Evolutionary conservation across 2,888 invertebrate genomes (phyloP).

Genomic region (Diadegma fenestrale): DNA sequence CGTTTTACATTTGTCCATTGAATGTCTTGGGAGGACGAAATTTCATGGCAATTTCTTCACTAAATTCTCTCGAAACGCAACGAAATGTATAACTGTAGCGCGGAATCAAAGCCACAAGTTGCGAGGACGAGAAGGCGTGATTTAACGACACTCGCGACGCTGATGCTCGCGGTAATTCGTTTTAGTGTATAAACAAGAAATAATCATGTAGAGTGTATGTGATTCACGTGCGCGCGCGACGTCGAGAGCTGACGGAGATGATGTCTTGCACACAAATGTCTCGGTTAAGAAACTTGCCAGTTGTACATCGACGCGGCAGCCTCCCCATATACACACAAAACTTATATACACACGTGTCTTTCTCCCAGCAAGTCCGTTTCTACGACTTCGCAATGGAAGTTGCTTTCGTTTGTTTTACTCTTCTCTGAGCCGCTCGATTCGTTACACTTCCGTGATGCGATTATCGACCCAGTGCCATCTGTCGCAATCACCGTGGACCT

Average conservation of each 20-base stretch:
- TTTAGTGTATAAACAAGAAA: slow-evolving; percentile 11
- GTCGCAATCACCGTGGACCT: slow-evolving; percentile 44
- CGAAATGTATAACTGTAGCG: slow-evolving; percentile 28
- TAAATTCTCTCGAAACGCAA: slow-evolving; percentile 2
- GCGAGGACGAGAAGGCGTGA: slow-evolving; percentile 9
- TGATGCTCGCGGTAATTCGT: not conserved
- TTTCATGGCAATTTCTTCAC: not conserved
- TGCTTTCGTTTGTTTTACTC: slow-evolving; percentile 54
- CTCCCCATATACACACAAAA: not conserved
- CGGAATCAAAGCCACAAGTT: slow-evolving; percentile 19
- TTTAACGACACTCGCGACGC: slow-evolving; percentile 35
- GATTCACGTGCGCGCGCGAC: slow-evolving; percentile 45
- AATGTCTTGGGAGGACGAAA: not conserved
- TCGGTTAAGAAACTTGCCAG: slow-evolving; percentile 24
- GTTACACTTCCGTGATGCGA: slow-evolving; percentile 44
- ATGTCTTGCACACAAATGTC: slow-evolving; percentile 54
- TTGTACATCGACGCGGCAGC: slow-evolving; percentile 8
- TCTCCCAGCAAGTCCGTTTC: slow-evolving; percentile 20
- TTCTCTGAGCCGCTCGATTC: slow-evolving; percentile 52
- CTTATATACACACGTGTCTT: slow-evolving; percentile 17
- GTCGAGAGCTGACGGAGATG: slow-evolving; percentile 30
- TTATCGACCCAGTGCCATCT: slow-evolving; percentile 51
- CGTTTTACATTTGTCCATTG: not conserved
- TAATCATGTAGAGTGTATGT: slow-evolving; percentile 13
- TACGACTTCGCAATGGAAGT: slow-evolving; percentile 28